These are phyloP conservation scores for Arctocebus calabarensis DNA, from an alignment of 2,797 vertebrate genomes.

Conservation along the genomic window DNA sequence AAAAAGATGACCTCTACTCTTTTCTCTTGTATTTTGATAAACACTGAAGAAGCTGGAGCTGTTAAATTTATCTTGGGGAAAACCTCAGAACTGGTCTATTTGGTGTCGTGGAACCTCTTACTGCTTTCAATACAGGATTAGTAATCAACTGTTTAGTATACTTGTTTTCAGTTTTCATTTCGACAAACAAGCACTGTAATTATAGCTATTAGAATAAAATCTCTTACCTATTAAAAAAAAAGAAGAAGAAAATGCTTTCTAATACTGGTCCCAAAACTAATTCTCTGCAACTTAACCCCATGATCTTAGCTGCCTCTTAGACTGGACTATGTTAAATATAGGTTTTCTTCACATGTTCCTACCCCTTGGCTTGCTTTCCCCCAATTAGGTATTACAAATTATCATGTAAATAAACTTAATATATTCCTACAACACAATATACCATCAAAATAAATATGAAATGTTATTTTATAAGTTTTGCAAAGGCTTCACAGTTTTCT, in stretches of 20 bases:
- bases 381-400: neutral
- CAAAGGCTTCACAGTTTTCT: neutral
- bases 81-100: no score
- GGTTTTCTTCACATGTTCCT: neutral
- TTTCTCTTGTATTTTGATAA: no score
- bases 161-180: no score
- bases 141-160: no score
- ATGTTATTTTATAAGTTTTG: neutral
- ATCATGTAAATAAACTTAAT: constrained; percentile 12
- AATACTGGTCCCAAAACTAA: neutral
- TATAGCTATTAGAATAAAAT: no score
- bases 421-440: neutral
- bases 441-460: neutral
- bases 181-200: no score
- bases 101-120: no score
- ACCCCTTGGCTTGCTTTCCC: neutral
- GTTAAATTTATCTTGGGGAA: no score
- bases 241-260: neutral
- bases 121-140: no score
- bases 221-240: no score
- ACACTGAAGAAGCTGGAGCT: no score
- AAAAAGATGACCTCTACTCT: no score
- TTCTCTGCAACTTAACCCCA: neutral
- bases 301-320: neutral
- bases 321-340: neutral